Percentiles rank a stretch among this genome's conserved stretches.
Evolutionary conservation across 2,888 invertebrate genomes (phyloP).

Genomic region (Xestia rhomboidea): DNA sequence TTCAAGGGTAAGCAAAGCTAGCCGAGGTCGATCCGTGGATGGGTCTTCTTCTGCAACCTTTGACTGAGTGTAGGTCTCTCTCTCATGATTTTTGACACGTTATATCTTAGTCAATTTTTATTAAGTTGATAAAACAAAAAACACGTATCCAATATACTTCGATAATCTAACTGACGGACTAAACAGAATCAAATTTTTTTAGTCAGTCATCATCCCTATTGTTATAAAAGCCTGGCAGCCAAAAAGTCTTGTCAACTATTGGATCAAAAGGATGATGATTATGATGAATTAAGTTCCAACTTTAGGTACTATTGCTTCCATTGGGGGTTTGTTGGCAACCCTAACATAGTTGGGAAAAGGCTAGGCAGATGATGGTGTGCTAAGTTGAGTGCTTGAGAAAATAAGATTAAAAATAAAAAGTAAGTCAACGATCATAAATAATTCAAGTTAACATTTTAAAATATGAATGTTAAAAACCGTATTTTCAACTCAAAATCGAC

Average conservation of each 20-base stretch:
- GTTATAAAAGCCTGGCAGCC: background rate
- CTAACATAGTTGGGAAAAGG: too few relatives aligned
- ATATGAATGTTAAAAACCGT: background rate
- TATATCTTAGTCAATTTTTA: too few relatives aligned
- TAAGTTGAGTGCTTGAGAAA: background rate
- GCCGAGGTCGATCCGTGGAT: background rate
- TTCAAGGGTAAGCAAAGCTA: too few relatives aligned
- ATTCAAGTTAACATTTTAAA: background rate
- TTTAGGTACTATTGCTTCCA: background rate
- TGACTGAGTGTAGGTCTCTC: too few relatives aligned
- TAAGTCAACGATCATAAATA: background rate
- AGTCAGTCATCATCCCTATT: too few relatives aligned
- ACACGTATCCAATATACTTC: too few relatives aligned
- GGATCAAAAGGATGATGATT: background rate
- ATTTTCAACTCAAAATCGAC: constrained; percentile 11
- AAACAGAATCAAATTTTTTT: too few relatives aligned
- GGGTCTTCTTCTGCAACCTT: background rate
- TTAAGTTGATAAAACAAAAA: too few relatives aligned
- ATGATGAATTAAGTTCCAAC: background rate
- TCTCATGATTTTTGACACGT: too few relatives aligned
- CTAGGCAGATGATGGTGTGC: background rate
- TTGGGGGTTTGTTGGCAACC: background rate
- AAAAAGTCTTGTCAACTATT: background rate
- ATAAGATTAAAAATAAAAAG: background rate
- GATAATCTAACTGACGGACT: too few relatives aligned